Conservation (phyloP, 2,888 invertebrate species). For the Ephialtes manifestator region DNA sequence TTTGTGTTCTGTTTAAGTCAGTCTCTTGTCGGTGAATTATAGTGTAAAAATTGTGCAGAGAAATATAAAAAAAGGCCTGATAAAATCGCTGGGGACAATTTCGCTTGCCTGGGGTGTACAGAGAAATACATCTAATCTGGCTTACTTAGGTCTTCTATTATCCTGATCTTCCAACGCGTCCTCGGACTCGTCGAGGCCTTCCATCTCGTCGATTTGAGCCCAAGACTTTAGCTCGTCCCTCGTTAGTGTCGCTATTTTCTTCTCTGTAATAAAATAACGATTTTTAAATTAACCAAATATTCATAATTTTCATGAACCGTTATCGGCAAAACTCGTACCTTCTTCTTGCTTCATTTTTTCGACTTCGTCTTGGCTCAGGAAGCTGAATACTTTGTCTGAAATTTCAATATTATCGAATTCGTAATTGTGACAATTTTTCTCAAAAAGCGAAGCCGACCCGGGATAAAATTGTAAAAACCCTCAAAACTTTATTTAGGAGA, state of each 20-base stretch:
- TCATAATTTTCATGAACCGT: neutral
- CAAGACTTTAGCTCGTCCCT: conserved; percentile 89
- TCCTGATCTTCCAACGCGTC: conserved; percentile 81
- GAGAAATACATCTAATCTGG: conserved; percentile 69
- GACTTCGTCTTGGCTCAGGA: conserved; percentile 97
- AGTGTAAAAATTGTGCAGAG: conserved; percentile 54
- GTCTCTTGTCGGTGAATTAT: conserved; percentile 55
- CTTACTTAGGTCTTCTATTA: conserved; percentile 84
- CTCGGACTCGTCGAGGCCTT: conserved; percentile 86
- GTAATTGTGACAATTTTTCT: conserved; percentile 16
- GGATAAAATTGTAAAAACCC: too few species aligned
- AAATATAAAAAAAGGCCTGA: conserved; percentile 40
- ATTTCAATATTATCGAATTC: conserved; percentile 72
- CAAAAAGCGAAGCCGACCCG: neutral
- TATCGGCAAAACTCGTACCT: conserved; percentile 83
- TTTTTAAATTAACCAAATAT: neutral
- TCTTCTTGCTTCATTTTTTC: conserved; percentile 98
- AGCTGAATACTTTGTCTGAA: conserved; percentile 96
- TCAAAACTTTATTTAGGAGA: too few species aligned
- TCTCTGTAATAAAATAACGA: conserved; percentile 86
- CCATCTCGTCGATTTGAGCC: conserved; percentile 88
- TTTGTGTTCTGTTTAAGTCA: conserved; percentile 46
- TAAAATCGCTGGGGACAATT: conserved; percentile 48
- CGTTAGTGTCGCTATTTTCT: conserved; percentile 93
- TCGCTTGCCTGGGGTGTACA: conserved; percentile 55